Base-by-base conservation (phyloP, 2,888 invertebrate species). In the Pandemis corylana region DNA sequence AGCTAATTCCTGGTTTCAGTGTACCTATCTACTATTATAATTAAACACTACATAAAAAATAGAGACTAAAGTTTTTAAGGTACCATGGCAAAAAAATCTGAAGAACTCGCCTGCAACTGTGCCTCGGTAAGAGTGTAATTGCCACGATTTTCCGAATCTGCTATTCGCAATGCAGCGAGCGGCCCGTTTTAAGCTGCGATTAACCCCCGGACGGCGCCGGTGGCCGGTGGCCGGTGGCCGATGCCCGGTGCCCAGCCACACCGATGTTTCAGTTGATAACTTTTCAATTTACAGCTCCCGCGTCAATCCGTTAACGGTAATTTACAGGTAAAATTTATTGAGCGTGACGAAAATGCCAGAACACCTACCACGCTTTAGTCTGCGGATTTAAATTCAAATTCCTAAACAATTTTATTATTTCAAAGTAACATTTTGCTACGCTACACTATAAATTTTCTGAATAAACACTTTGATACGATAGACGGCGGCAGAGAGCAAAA, bases 271-370 rank as follows among this genome's bases (percentile, higher is more conserved):
- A 56, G 15, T 56, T 53, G 53, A 67, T 67, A 67, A 59, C 49
- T 67, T 72, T 72, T 67, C 66, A 72, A 67, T 72, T 67, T 59
- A 67, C 72, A 41, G 72, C 51, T 12, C 28, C 42, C 67, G 53
- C 61, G n/a, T 67, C 67, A 67, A 36, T 72, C 62, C 59, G 65
- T 56, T 65, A 51, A 65, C 44, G 62, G 20, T 41, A 13, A 68
- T 72, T 62, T 62, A 72, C 62, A 53, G 49, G 51, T n/a, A n/a
- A 42, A 44, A 62, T 20, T n/a, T 9, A 62, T 13, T 36, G 9
- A 12, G 53, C 9, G 7, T 13, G 9, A 41, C n/a, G 12, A 36
- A 28, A 64, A 10, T 12, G 9, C 10, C 64, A 46, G 3, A 64
- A 44, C 7, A 41, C 28, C 28, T 44, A 36, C 9, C 7, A 9